These are phyloP conservation scores for Enchytraeus crypticus DNA, from an alignment of 2,888 invertebrate species.

Conservation along the genomic window DNA sequence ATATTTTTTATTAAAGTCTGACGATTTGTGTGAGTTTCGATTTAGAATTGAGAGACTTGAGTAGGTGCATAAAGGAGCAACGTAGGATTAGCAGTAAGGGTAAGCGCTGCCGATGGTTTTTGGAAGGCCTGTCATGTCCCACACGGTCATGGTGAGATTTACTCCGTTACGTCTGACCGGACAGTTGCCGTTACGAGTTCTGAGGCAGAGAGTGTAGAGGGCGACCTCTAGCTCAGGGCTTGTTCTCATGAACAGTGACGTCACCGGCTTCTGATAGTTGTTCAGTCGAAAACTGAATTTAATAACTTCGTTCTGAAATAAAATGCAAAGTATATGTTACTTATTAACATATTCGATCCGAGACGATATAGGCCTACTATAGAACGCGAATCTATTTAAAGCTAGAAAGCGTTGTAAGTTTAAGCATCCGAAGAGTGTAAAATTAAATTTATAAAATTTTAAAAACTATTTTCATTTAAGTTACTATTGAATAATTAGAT, in stretches of 20 bases:
- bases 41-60: no score
- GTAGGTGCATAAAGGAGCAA: no score
- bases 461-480: no score
- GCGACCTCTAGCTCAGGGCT: conserved; percentile 87
- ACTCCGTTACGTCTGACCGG: conserved; percentile 10
- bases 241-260: conserved; percentile 34
- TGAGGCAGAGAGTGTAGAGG: conserved; percentile 76
- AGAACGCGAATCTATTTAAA: no score
- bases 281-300: conserved; percentile 9
- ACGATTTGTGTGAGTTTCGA: no score
- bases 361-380: no score
- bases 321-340: background rate
- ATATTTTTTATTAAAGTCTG: no score
- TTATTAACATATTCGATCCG: background rate
- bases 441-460: no score
- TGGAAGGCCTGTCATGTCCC: conserved; percentile 10
- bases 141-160: conserved; percentile 12
- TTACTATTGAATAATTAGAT: no score
- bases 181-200: conserved; percentile 61
- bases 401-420: no score
- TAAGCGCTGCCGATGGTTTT: conserved; percentile 20
- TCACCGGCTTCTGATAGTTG: conserved; percentile 12
- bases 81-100: conserved; percentile 17
- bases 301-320: background rate
- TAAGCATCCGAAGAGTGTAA: no score